Conservation (phyloP, 2,797 vertebrate genomes). For the Pempheris klunzingeri region DNA sequence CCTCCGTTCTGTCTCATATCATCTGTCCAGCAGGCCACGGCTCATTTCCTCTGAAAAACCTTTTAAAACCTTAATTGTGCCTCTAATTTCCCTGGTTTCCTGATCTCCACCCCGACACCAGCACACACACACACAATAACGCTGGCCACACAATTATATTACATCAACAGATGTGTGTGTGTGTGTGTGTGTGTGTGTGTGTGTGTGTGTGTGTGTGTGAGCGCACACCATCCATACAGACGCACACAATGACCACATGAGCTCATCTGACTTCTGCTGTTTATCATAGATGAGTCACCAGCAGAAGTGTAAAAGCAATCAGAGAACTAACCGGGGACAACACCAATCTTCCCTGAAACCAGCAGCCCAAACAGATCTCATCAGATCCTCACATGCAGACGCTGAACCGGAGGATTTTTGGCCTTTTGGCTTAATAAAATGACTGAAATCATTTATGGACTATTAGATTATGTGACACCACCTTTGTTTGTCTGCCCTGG, state of each 20-base stretch:
- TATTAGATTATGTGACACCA: too few relatives aligned
- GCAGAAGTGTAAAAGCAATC: slow-evolving; percentile 29
- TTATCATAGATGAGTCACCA: slow-evolving; percentile 60
- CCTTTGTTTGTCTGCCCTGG: too few relatives aligned
- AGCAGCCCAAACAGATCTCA: too few relatives aligned
- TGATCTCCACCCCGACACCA: slow-evolving; percentile 63
- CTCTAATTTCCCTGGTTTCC: slow-evolving; percentile 77
- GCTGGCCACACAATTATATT: background rate
- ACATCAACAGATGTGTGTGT: background rate
- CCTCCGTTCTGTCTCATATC: slow-evolving; percentile 61
- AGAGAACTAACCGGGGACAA: background rate
- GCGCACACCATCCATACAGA: too few relatives aligned
- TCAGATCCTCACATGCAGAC: too few relatives aligned
- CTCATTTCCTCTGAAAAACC: slow-evolving; percentile 84
- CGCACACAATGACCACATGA: slow-evolving; percentile 41
- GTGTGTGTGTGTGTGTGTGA: background rate
- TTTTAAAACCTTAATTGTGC: slow-evolving; percentile 77
- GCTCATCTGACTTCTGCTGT: slow-evolving; percentile 60
- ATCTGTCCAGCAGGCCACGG: slow-evolving; percentile 62
- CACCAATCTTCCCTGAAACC: background rate
- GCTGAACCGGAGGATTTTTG: too few relatives aligned
- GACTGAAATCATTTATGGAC: too few relatives aligned
- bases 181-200: background rate
- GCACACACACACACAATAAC: background rate
- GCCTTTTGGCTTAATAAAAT: too few relatives aligned